Conservation (phyloP, 1,140 invertebrate genomes). For the Dendrolimus kikuchii region DNA sequence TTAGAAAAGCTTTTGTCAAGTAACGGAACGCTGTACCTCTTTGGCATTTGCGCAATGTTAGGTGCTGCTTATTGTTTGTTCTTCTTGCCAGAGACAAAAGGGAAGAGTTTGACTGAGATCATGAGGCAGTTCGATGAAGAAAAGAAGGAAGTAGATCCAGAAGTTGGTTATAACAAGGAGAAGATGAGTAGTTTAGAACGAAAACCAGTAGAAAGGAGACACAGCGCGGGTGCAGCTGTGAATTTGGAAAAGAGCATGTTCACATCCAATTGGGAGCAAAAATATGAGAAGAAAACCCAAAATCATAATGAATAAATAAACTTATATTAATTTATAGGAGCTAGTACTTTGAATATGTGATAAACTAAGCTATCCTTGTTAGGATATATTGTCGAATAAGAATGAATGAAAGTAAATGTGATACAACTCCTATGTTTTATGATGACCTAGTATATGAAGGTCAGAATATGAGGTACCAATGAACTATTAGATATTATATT, state of each 20-base stretch:
- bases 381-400: too few species aligned
- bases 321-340: background rate
- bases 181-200: constrained; percentile 27
- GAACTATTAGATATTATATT: constrained; percentile 7
- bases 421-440: background rate
- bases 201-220: constrained; percentile 44
- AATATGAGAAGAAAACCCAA: constrained; percentile 17
- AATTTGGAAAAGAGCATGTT: constrained; percentile 45
- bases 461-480: constrained; percentile 15
- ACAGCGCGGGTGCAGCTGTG: constrained; percentile 48
- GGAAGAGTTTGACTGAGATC: constrained; percentile 85
- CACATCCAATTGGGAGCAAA: constrained; percentile 32
- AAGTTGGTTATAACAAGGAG: constrained; percentile 30
- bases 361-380: too few species aligned
- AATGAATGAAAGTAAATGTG: too few species aligned
- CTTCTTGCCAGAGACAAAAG: constrained; percentile 87
- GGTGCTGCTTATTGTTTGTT: constrained; percentile 79
- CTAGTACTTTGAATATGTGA: too few species aligned
- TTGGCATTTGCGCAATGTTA: constrained; percentile 78
- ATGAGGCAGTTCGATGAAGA: constrained; percentile 75
- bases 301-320: constrained; percentile 12
- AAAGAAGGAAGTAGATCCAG: constrained; percentile 54
- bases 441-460: constrained; percentile 11
- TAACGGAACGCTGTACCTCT: constrained; percentile 84
- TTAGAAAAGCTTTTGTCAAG: constrained; percentile 73